phyloP scores from a whole-genome alignment of 2,797 vertebrate species.

The Clarias fuscus region DNA sequence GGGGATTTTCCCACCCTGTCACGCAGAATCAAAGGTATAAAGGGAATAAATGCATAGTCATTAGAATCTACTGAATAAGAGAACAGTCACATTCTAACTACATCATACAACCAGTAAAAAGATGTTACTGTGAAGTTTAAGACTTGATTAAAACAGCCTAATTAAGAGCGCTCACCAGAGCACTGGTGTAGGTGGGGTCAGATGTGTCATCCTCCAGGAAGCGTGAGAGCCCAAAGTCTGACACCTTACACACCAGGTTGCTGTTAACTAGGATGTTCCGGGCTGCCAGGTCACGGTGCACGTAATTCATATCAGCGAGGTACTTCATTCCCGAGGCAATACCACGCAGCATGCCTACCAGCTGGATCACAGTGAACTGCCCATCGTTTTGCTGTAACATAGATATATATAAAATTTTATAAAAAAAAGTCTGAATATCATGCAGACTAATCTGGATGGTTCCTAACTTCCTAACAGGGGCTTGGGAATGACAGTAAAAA shows the following conservation, averaged over 20 bases:
- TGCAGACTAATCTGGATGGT: not conserved
- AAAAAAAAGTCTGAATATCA: not conserved
- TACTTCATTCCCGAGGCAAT: conserved; percentile 98
- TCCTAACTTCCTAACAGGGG: not conserved
- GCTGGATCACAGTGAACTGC: conserved; percentile 98
- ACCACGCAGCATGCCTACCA: conserved; percentile 96
- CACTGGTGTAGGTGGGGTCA: conserved; percentile 97
- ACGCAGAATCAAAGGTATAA: not conserved
- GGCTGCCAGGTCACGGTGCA: conserved; percentile 94
- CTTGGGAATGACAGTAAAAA: not conserved
- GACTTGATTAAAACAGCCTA: not conserved
- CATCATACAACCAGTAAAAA: not conserved
- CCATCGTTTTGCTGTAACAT: conserved; percentile 92
- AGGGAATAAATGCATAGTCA: not conserved
- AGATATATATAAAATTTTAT: not conserved
- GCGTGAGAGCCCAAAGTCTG: conserved; percentile 94
- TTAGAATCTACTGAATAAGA: not conserved
- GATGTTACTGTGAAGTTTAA: not conserved
- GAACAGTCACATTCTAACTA: not conserved
- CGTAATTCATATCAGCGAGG: conserved; percentile 97
- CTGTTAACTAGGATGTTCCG: conserved; percentile 99
- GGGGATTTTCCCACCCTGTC: conserved; percentile 81
- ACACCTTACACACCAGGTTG: conserved; percentile 98
- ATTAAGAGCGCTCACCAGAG: conserved; percentile 81
- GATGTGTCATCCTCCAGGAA: conserved; percentile 97